Base-by-base conservation (phyloP, 2,113 vertebrate species). In the Chaetura pelagica region DNA sequence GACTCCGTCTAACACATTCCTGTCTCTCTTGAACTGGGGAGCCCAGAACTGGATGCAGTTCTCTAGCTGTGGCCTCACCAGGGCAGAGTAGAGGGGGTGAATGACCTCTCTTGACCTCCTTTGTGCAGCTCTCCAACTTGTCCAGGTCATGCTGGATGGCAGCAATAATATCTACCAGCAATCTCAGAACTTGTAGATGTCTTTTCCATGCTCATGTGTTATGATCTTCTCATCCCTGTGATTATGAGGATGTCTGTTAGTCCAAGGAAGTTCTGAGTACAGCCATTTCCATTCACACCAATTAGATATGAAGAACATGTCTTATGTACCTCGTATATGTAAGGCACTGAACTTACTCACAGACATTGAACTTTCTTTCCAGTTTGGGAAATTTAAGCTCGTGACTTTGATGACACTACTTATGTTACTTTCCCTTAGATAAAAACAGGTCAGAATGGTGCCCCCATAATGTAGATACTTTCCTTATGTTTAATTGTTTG, bases 341-440 rank as follows among this genome's bases (percentile, higher is more conserved):
- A 66, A 76, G 7, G 2, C 8, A 38, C 4, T 64, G 16, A 78
- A 48, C 3, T 49, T 69, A 34, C 26, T 34, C 6, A 63, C 22
- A 79, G 11, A 4, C 6, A 9, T 1, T 30, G 10, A 73, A 62
- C 4, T 34, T 0, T 0, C 21, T 46, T 66, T 49, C 9, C 27
- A 4, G 2, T 35, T 54, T 22, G 77, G 49, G 34, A 90, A 69
- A 62, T 67, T 34, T 73, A n/a, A 61, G 12, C 6, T 26, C 7
- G 1, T 24, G 10, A 55, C 20, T 62, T 61, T 66, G 54, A 34
- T n/a, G 42, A 21, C 2, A 10, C 6, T 51, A 7, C 17, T 52
- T 42, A 8, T 15, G 6, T 22, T 79, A 18, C 20, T 49, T 23
- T 19, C 27, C 4, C 4, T 44, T 29, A 15, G 12, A 22, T 27